Evolutionary conservation across 2,888 invertebrate species (phyloP), one percentile per base, ranked within the genome.

Genomic region (Hirtodrosophila trivittata): DNA sequence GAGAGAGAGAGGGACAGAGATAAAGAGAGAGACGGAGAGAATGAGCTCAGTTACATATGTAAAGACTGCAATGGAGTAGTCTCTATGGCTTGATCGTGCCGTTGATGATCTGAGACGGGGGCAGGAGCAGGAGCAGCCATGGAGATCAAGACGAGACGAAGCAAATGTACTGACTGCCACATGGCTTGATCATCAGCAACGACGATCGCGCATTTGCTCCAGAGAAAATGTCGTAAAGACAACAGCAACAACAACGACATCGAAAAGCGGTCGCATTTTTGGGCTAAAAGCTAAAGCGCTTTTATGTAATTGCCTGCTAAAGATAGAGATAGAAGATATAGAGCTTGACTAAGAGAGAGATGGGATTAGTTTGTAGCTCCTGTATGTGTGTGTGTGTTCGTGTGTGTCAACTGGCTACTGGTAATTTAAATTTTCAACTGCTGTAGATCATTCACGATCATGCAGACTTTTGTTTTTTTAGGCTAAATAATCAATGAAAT

Each of bases 221-320:
- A 70, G 41, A 58, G 67, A 75, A 71, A 75, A 71, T 71, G 72
- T 72, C 72, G 75, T 68, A 65, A 76, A 66, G 64, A 30, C 75
- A 54, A 74, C 54, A 43, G 13, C 33, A 16, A 55, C 56, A 41
- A 32, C 57, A 46, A 35, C 43, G 21, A 38, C 38, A 32, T 14
- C 16, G 62, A 50, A 70, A 56, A 54, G 58, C 58, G 59, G 45
- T 67, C 68, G 71, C 62, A 65, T 75, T 72, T 75, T 75, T 66
- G 32, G 64, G 65, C 83, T 76, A 64, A 78, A 64, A 80, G 83
- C 83, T 68, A 43, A 66, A 77, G 75, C 74, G 67, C 72, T 77
- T 80, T 80, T 80, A 80, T 80, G 80, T 80, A 80, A 80, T 80
- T 80, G 80, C 75, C 62, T 46, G 73, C 73, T 68, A 74, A 76